These are phyloP conservation scores for Sicus ferrugineus DNA, from an alignment of 2,888 invertebrate species.

Conservation along the genomic window DNA sequence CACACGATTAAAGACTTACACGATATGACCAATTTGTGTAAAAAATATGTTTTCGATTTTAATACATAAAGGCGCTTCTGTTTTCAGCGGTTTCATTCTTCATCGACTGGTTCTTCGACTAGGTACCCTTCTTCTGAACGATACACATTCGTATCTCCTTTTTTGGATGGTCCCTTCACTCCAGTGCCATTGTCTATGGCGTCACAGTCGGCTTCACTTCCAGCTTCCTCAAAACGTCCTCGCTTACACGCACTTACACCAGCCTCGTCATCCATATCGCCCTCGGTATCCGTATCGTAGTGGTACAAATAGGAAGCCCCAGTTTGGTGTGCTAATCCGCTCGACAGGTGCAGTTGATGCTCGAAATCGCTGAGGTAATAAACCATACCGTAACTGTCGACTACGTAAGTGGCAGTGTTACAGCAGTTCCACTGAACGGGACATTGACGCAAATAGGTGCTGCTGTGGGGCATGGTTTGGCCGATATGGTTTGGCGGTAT, in stretches of 20 bases:
- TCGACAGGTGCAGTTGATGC: constrained; percentile 42
- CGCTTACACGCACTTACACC: constrained; percentile 41
- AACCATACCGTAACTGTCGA: constrained; percentile 42
- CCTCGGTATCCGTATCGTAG: constrained; percentile 34
- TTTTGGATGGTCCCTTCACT: neutral
- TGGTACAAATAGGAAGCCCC: constrained; percentile 34
- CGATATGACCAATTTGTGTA: neutral
- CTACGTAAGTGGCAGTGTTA: constrained; percentile 45
- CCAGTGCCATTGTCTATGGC: neutral
- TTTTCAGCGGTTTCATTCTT: constrained; percentile 40
- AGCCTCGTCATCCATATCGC: constrained; percentile 30
- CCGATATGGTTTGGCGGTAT: constrained; percentile 43
- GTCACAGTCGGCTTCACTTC: neutral
- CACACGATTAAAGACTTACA: constrained; percentile 19
- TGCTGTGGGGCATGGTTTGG: constrained; percentile 32
- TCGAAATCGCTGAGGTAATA: constrained; percentile 48
- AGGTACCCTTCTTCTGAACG: constrained; percentile 51
- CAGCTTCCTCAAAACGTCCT: constrained; percentile 37
- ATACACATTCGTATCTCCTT: constrained; percentile 41
- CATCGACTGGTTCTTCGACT: constrained; percentile 55
- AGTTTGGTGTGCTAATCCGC: constrained; percentile 1
- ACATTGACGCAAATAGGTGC: constrained; percentile 21
- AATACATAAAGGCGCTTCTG: neutral
- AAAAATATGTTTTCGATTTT: neutral
- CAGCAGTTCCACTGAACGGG: constrained; percentile 40